Conservation (phyloP, 1,140 invertebrate genomes). For the Rhopalosiphum maidis region DNA sequence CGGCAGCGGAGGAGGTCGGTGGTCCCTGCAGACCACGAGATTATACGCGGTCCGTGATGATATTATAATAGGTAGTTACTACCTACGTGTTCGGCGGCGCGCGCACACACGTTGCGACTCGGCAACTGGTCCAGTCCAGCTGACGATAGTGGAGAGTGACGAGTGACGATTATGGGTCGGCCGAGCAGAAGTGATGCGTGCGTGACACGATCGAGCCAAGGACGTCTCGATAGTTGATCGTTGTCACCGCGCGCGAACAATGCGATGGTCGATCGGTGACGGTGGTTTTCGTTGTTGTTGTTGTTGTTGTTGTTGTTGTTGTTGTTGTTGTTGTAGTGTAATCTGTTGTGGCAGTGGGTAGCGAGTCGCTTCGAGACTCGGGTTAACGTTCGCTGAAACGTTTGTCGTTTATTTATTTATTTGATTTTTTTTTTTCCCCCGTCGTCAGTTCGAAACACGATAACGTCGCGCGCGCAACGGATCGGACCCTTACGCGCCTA, state of each 20-base stretch:
- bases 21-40: not conserved
- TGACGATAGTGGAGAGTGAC: not conserved
- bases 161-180: not conserved
- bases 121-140: not conserved
- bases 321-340: not conserved
- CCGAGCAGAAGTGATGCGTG: not conserved
- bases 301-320: not conserved
- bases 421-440: not conserved
- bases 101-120: not conserved
- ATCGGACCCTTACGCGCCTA: not conserved
- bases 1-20: not conserved
- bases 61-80: not conserved
- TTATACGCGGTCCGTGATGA: not conserved
- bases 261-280: not conserved
- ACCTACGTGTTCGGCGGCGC: not conserved
- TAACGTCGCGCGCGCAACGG: constrained; percentile 6
- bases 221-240: constrained; percentile 10
- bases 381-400: not conserved
- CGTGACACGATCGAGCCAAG: constrained; percentile 19
- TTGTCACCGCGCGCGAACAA: not conserved
- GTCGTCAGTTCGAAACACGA: constrained; percentile 31
- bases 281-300: not conserved
- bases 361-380: not conserved
- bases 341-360: not conserved
- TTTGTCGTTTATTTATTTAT: constrained; percentile 6